phyloP scores from a whole-genome alignment of 2,797 vertebrate species.

The Chelonia mydas region DNA sequence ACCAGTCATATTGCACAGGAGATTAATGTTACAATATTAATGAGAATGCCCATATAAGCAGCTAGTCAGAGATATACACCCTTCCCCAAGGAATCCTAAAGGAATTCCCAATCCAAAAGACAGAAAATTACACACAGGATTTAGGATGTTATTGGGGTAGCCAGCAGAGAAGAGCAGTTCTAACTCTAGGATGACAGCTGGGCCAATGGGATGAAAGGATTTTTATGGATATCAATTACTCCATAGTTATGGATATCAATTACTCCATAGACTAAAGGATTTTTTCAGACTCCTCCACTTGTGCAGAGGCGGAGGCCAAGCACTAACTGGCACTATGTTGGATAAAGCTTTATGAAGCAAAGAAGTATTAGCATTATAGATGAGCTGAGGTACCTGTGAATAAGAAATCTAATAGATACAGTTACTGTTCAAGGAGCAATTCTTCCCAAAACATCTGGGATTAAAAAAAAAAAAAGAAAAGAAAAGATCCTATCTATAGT shows the following conservation, averaged over 20 bases:
- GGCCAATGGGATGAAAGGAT: background rate
- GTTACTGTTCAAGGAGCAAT: too few species aligned
- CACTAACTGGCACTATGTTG: too few species aligned
- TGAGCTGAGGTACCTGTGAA: background rate
- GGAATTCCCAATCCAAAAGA: slow-evolving; percentile 4
- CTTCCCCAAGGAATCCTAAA: background rate
- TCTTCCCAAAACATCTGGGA: background rate
- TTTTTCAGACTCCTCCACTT: background rate
- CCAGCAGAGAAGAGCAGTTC: background rate
- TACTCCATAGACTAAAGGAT: background rate
- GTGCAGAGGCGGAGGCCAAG: too few species aligned
- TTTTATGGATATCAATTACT: too few species aligned
- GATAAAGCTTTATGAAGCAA: too few species aligned
- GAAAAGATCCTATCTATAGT: background rate
- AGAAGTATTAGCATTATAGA: background rate
- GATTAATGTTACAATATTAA: slow-evolving; percentile 26
- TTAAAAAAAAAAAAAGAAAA: background rate
- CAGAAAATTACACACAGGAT: background rate
- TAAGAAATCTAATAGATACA: background rate
- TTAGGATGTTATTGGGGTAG: background rate
- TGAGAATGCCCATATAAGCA: background rate
- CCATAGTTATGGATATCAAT: too few species aligned
- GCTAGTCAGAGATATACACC: background rate
- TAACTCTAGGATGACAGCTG: background rate
- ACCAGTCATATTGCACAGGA: too few species aligned